Evolutionary conservation across 2,113 vertebrate genomes (phyloP), one percentile per base, ranked within the genome.

Genomic region (Motacilla tschutschensis): DNA sequence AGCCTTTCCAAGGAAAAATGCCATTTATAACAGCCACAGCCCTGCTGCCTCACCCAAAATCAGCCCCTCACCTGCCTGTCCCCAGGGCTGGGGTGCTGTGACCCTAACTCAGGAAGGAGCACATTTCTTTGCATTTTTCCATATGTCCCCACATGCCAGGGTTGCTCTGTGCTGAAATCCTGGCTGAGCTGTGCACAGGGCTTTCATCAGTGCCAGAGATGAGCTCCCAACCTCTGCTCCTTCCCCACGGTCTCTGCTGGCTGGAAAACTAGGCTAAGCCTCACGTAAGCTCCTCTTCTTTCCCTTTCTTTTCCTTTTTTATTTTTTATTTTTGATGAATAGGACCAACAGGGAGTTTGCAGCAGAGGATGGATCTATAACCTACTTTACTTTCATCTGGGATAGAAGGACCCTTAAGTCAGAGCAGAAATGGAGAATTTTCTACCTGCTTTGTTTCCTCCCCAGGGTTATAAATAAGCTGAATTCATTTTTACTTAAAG

Each of bases 71-170:
- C 3, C 12, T 35, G 26, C 14, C 43, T 29, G 33, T 14, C 2
- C 31, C 33, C 41, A 35, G 41, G 18, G 8, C 33, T 1, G 28
- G 46, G 17, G 3, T 51, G 33, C 3, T 26, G 38, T 36, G 46
- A 22, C 9, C 5, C 54, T 22, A 22, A 7, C 31, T 24, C 10
- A 9, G 20, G 24, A 63, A n/a, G 0, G 3, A 40, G 41, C 41
- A 16, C 35, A 6, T 46, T 25, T 8, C 21, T 40, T 40, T 15
- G 17, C 33, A 12, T 77, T 69, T 83, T 43, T 6, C 43, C 47
- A 2, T 0, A 0, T 2, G 2, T n/a, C 9, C 7, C 0, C 17
- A 2, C 20, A 47, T 31, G 14, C 36, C 41, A 4, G 3, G 1
- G 31, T 11, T 70, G 14, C 13, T 59, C 48, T 53, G 8, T 4